Base-by-base conservation (phyloP, 2,888 invertebrate species). In the Mimachlamys varia region DNA sequence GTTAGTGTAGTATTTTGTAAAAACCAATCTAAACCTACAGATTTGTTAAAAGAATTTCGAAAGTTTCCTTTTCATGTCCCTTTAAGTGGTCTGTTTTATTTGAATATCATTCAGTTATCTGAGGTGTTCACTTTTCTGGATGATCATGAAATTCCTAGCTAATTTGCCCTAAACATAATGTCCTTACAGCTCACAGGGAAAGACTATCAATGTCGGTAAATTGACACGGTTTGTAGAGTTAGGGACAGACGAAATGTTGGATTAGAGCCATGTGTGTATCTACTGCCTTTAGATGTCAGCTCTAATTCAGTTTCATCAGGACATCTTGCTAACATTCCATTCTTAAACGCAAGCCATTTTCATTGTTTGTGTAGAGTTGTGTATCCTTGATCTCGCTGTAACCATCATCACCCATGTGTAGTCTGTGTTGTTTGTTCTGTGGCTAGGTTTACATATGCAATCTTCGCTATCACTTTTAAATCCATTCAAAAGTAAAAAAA, bases 321-420 rank as follows among this genome's bases (percentile, higher is more conserved):
- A 76, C 27, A 22, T 27, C 76, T 33, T 76, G 33, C 76, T 27
- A 76, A 76, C 76, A 76, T 76, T 76, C 76, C 76, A 76, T 76
- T 76, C 76, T 76, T 15, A 76, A 76, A 76, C 22, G 10, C 76
- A 12, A 76, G 76, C 76, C 27, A 33, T 76, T 76, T 33, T 76
- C 33, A 27, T 76, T 76, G 76, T 76, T 0, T 76, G 33, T 12
- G 33, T 33, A 76, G 10, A 62, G 10, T n/a, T 13, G 5, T 53
- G 12, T 27, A 76, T 76, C 76, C 76, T 33, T 76, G 76, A 76
- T 76, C 76, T 76, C 62, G 22, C 62, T 27, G 1, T 62, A 62
- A n/a, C 22, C n/a, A n/a, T 62, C 76, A 76, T 15, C 76, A 76
- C 27, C 13, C 27, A 33, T 76, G 76, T 53, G 13, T 13, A 53